Evolutionary conservation across 2,888 invertebrate genomes (phyloP), one percentile per base, ranked within the genome.

Genomic region (Drosophila lutescens): DNA sequence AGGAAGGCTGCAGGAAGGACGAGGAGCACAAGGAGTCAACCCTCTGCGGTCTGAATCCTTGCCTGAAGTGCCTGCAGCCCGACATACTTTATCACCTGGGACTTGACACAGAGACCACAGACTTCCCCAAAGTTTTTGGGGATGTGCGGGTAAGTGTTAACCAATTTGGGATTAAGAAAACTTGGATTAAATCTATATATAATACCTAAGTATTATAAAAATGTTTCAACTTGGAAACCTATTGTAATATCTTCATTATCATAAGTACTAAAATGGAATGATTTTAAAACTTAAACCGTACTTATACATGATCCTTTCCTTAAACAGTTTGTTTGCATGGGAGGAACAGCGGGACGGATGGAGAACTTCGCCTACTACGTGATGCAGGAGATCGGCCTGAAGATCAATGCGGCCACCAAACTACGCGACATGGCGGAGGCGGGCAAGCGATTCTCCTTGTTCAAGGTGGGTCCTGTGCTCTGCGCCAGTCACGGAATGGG

Each of bases 311-410:
- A 30, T 30, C 30, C 30, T 30, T 30, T 30, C 8, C 2, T 8
- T 30, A 30, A 30, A 7, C 30, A 43, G 43, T 98, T 98, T 93
- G 97, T 98, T 10, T 97, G 97, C 91, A 96, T 98, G 96, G 98
- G 98, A n/a, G 98, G 98, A 3, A 97, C 98, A 1, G 96, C 97
- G 2, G 95, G 95, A 86, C 94, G 98, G 23, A 98, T 98, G 97
- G 96, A 97, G 91, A 94, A 94, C 84, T 98, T 98, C 91, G 98
- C 98, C 4, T 94, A 96, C 90, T 97, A 94, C 89, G 96, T 98
- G 80, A 96, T 97, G 95, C 94, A 95, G 71, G 96, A 98, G 93
- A 96, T 98, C 78, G 96, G 96, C 0, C 95, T 97, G 92, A 96
- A 96, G 92, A 92, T 98, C 83, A 97, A 97, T 3, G 95, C 96